Evolutionary conservation across 2,888 invertebrate species (phyloP), one percentile per base, ranked within the genome.

Genomic region (Pristionchus entomophagus): DNA sequence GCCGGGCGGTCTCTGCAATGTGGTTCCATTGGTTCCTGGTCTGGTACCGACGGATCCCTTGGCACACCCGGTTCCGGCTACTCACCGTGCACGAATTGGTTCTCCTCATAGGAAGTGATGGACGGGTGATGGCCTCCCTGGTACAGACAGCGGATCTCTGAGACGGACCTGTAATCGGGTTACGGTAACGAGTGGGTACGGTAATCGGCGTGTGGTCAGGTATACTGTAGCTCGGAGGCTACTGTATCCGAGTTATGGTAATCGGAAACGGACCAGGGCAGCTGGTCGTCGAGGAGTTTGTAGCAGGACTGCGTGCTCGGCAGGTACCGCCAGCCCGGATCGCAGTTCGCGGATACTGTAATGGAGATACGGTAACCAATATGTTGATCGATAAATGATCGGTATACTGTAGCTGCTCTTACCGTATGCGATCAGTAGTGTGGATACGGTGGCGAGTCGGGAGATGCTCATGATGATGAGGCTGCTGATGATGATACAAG

Each of bases 121-220:
- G 92, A 91, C 38, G 89, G 88, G 84, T 92, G 92, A 77, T 92
- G 92, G 51, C 89, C 92, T 62, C 92, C 92, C 87, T 91, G 89
- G 89, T 92, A 92, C 78, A 91, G 89, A 86, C 92, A 92, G 69
- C 91, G 91, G 89, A 92, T 91, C 86, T 92, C 92, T 51, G 91
- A 90, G 26, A 91, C 89, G 56, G 91, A 91, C 62, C 62, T 62
- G 29, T n/a, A 5, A 26, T 62, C 1, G 32, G 17, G 62, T 32
- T 92, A 92, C 92, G 82, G 90, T 89, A 49, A 90, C 88, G 56
- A 89, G 87, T 62, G 89, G 89, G 73, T 87, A 86, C 86, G 88
- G 91, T 86, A 26, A 41, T 26, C 17, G 17, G 78, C 69, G 29
- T n/a, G n/a, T n/a, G n/a, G n/a, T n/a, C n/a, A n/a, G n/a, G n/a